These are phyloP conservation scores for Hydra vulgaris DNA, from an alignment of 30 jellyfish, hydroid and myxozoan genomes.

Conservation along the genomic window DNA sequence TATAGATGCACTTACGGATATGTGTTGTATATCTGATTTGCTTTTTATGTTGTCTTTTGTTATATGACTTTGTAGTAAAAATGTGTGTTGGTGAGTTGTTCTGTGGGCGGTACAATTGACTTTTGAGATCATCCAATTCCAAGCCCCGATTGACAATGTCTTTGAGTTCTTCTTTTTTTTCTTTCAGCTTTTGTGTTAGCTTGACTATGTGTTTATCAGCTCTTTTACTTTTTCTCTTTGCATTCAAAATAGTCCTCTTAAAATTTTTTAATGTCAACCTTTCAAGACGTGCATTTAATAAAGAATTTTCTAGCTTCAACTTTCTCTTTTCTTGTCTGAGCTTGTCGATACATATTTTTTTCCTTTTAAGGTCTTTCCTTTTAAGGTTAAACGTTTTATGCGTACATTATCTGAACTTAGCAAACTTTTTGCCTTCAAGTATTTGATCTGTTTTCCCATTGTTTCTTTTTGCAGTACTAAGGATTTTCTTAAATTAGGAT, in stretches of 20 bases:
- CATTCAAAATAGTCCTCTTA: background rate
- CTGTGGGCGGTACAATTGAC: slow-evolving; percentile 18
- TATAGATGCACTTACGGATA: slow-evolving; percentile 26
- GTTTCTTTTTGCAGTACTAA: background rate
- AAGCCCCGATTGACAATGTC: background rate
- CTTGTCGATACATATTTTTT: background rate
- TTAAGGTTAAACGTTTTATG: background rate
- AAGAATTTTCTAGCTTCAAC: background rate
- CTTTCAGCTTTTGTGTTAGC: background rate
- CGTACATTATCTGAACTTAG: background rate
- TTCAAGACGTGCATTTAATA: background rate
- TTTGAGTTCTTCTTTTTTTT: background rate
- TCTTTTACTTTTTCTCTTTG: background rate
- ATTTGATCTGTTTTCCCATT: background rate
- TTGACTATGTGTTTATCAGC: background rate
- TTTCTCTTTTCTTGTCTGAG: background rate
- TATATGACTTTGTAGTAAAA: background rate
- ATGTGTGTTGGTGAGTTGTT: slow-evolving; percentile 18
- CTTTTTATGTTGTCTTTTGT: background rate
- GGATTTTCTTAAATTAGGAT: background rate
- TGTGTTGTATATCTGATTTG: background rate
- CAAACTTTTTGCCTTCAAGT: background rate
- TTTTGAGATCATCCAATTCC: slow-evolving; percentile 7
- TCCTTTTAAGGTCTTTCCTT: background rate
- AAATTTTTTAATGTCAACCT: background rate